Evolutionary conservation across 2,797 vertebrate genomes (phyloP).

Genomic region (Columba guinea): DNA sequence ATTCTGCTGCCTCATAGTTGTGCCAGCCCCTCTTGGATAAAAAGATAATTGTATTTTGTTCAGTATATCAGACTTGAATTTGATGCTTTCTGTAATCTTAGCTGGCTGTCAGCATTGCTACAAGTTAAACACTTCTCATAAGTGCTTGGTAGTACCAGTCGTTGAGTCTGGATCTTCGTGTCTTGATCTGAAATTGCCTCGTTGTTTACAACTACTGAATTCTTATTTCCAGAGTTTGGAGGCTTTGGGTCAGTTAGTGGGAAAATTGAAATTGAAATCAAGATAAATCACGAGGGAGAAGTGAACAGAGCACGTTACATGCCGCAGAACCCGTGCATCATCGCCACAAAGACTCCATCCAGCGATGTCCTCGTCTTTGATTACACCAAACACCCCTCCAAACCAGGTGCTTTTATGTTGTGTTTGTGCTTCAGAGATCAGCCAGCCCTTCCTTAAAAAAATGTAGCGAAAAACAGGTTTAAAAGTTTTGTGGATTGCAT

Average conservation of each 20-base stretch:
- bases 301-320: conserved; percentile 97
- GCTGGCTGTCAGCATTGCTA: neutral
- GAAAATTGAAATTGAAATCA: conserved; percentile 98
- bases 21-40: neutral
- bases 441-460: neutral
- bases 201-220: neutral
- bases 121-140: neutral
- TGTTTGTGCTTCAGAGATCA: neutral
- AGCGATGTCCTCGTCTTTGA: conserved; percentile 97
- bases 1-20: neutral
- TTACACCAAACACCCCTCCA: conserved; percentile 98
- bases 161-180: neutral
- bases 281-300: conserved; percentile 98
- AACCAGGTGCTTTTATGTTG: conserved; percentile 82
- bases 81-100: neutral
- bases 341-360: conserved; percentile 97
- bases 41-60: neutral
- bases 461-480: neutral
- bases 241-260: conserved; percentile 98
- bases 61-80: neutral
- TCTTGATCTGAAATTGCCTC: neutral
- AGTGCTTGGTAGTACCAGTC: neutral
- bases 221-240: conserved; percentile 89
- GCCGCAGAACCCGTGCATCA: conserved; percentile 98
- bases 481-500: fast-evolving